Percentiles rank a stretch among this genome's conserved stretches.
Conservation (phyloP, 2,888 invertebrate species). For the Caenorhabditis uteleia region DNA sequence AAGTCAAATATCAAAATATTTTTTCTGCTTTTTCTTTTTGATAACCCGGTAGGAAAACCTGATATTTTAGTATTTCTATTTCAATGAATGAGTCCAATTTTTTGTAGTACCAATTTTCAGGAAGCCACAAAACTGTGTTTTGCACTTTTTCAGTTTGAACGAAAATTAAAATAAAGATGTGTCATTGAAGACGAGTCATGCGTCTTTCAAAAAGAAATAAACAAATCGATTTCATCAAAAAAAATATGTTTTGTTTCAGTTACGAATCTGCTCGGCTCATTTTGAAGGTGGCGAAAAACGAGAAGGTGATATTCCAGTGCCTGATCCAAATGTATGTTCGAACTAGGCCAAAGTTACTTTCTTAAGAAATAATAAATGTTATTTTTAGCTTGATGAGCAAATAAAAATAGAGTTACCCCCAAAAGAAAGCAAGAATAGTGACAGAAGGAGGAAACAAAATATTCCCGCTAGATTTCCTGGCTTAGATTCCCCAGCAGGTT, state of each 20-base stretch:
- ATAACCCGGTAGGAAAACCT: too few species aligned
- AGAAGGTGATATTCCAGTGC: slow-evolving; percentile 71
- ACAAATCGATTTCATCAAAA: slow-evolving; percentile 1
- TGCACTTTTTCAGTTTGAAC: not conserved
- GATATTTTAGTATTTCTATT: too few species aligned
- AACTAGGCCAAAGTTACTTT: not conserved
- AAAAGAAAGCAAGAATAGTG: slow-evolving; percentile 66
- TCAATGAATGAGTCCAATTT: too few species aligned
- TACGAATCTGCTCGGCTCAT: slow-evolving; percentile 71
- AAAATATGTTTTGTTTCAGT: slow-evolving; percentile 59
- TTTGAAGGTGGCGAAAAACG: slow-evolving; percentile 71
- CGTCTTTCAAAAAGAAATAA: not conserved
- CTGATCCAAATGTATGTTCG: slow-evolving; percentile 69
- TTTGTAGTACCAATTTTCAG: not conserved
- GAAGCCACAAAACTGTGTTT: not conserved
- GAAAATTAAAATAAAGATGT: not conserved
- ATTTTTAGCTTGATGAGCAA: slow-evolving; percentile 68
- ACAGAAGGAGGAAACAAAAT: slow-evolving; percentile 43
- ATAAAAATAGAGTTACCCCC: slow-evolving; percentile 70
- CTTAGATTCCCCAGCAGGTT: slow-evolving; percentile 31
- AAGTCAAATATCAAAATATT: too few species aligned
- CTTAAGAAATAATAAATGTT: not conserved
- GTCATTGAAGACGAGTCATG: not conserved
- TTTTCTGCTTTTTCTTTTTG: too few species aligned
- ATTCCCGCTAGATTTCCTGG: slow-evolving; percentile 30